A percentile compares a stretch with the other conserved stretches of the same genome.
Evolutionary conservation across 2,113 vertebrate species (phyloP).

Genomic region (Neoarius graeffei): DNA sequence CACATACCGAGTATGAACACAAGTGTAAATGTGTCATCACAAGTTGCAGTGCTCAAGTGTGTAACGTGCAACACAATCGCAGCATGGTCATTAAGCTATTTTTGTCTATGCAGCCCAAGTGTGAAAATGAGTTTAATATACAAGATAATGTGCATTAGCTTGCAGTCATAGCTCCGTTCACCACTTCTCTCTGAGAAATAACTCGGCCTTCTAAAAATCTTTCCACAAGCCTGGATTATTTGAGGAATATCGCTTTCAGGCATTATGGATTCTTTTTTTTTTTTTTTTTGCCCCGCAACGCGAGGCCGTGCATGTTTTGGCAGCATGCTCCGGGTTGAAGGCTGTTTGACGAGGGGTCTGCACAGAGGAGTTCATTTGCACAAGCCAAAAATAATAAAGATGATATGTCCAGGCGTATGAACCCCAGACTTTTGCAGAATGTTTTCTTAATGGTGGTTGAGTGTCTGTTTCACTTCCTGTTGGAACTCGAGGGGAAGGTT

Average conservation of each 20-base stretch:
- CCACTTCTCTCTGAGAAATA: constrained; percentile 14
- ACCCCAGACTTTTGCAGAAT: constrained; percentile 64
- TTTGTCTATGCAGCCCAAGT: neutral
- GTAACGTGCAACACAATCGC: no score
- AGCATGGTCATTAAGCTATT: neutral
- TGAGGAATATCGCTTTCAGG: constrained; percentile 52
- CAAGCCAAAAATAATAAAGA: constrained; percentile 74
- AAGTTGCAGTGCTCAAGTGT: no score
- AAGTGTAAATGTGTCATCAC: neutral
- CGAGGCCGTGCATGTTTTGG: constrained; percentile 70
- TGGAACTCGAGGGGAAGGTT: constrained; percentile 44
- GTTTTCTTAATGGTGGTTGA: constrained; percentile 72
- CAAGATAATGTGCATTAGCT: no score
- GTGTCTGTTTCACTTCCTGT: constrained; percentile 69
- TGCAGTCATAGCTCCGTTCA: neutral
- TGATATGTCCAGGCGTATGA: constrained; percentile 68
- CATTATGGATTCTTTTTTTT: constrained; percentile 60
- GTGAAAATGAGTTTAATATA: neutral
- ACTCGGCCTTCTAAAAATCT: constrained; percentile 12
- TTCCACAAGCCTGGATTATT: constrained; percentile 36
- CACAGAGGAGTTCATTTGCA: constrained; percentile 62
- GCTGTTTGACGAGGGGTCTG: constrained; percentile 74
- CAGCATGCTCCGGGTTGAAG: constrained; percentile 64
- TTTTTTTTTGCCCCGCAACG: constrained; percentile 57
- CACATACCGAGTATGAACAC: neutral